Base-by-base conservation (phyloP, 2,113 vertebrate species). In the Platysteira castanea region DNA sequence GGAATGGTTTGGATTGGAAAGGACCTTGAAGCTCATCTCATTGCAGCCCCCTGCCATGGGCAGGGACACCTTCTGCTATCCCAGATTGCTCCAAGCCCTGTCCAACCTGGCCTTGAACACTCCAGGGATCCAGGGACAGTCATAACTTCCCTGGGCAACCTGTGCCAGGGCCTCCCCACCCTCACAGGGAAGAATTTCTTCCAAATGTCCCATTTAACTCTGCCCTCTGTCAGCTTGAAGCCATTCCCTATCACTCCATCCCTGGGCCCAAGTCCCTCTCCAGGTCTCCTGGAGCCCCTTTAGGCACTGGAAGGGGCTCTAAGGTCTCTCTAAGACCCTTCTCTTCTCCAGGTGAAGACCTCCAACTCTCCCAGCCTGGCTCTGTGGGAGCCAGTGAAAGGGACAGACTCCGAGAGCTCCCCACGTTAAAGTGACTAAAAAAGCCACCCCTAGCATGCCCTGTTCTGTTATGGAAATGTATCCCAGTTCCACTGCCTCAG, bases 171-270 rank as follows among this genome's bases (percentile, higher is more conserved):
- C 27, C 35, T 73, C 0, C 1, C 31, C 52, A 11, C 7, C 18
- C 59, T 44, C 4, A 0, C 46, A 59, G 28, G 37, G 33, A 52
- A 24, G 0, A n/a, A 52, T 75, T 74, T 2, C 27, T 39, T 1
- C 39, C 33, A 4, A 9, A 5, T 3, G 2, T 67, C 53, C 46
- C 28, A 39, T 26, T 8, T 1, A 9, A 0, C 24, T 20, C 46
- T 52, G 33, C 9, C 15, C 35, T 81, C 28, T 60, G 68, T 2
- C 77, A 59, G 1, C 11, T 11, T 7, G 15, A 59, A 87, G 7
- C 46, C 46, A n/a, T n/a, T n/a, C n/a, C n/a, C n/a, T n/a, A n/a
- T n/a, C n/a, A n/a, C n/a, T n/a, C n/a, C n/a, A n/a, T n/a, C 4
- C 23, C 10, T 78, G n/a, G 28, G 61, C 23, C 39, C 19, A 0